Conservation (phyloP, 2,113 vertebrate species). For the Oostethus manadensis region DNA sequence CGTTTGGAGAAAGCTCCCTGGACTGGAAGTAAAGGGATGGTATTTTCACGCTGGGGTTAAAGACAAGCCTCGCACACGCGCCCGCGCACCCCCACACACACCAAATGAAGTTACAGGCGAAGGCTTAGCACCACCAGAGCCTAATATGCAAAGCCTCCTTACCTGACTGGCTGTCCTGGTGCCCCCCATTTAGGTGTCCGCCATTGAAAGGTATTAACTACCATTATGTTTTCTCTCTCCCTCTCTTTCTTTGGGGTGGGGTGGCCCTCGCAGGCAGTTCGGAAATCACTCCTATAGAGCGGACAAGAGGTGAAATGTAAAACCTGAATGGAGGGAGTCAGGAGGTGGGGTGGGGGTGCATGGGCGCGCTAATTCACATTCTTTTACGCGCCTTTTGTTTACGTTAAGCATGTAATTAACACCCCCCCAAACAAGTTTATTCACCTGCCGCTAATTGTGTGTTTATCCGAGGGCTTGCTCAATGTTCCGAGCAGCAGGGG, state of each 20-base stretch:
- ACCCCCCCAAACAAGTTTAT: constrained; percentile 78
- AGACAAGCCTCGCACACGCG: constrained; percentile 62
- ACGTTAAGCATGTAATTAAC: constrained; percentile 80
- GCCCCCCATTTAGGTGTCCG: constrained; percentile 53
- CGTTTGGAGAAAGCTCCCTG: constrained; percentile 78
- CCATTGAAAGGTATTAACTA: constrained; percentile 60
- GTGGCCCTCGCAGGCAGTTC: constrained; percentile 61
- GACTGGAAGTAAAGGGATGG: constrained; percentile 83
- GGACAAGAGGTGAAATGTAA: constrained; percentile 68
- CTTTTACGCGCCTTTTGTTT: constrained; percentile 78
- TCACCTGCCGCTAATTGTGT: constrained; percentile 80
- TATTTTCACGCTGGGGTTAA: constrained; percentile 82
- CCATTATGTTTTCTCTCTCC: constrained; percentile 46
- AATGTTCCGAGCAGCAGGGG: constrained; percentile 75
- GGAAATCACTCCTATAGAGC: constrained; percentile 61
- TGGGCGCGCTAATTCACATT: constrained; percentile 72
- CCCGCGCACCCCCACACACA: constrained; percentile 7
- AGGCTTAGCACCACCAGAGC: constrained; percentile 43
- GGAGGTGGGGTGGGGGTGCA: constrained; percentile 18
- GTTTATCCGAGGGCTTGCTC: constrained; percentile 73
- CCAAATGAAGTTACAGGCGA: constrained; percentile 42
- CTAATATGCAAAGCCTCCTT: constrained; percentile 55
- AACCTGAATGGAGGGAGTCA: constrained; percentile 63
- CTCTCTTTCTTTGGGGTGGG: neutral
- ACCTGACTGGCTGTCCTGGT: constrained; percentile 47